phyloP scores from a whole-genome alignment of 2,888 invertebrate genomes.

The Spisula subtruncata region DNA sequence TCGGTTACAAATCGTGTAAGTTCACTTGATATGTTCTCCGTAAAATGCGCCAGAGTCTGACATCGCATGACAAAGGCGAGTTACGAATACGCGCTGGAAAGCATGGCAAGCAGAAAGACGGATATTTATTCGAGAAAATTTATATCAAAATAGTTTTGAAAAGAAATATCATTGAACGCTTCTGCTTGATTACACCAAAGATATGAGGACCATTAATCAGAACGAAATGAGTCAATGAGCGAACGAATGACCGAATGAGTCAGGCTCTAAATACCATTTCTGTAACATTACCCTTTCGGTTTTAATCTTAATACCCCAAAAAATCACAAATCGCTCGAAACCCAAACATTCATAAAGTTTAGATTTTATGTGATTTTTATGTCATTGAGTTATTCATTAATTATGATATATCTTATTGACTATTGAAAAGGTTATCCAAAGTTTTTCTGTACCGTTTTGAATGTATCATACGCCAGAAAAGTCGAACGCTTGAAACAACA shows the following conservation, averaged over 20 bases:
- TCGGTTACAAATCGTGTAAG: not conserved
- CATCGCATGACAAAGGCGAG: slow-evolving; percentile 43
- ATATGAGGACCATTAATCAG: slow-evolving; percentile 15
- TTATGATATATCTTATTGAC: slow-evolving; percentile 30
- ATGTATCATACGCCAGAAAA: not conserved
- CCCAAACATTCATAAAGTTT: not conserved
- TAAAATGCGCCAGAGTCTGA: slow-evolving; percentile 12
- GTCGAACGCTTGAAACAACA: slow-evolving; percentile 11
- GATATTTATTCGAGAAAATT: slow-evolving; percentile 34
- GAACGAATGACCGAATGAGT: slow-evolving; percentile 28
- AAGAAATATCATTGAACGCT: slow-evolving; percentile 31
- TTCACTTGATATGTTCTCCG: not conserved
- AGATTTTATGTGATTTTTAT: not conserved
- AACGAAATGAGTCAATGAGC: slow-evolving; percentile 30
- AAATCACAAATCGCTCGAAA: not conserved
- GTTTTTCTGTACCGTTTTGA: not conserved
- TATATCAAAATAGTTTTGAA: slow-evolving; percentile 24
- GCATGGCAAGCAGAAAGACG: not conserved
- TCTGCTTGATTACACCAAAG: slow-evolving; percentile 44
- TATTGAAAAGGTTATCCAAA: not conserved
- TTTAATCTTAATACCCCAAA: slow-evolving; percentile 17
- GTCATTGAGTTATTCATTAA: not conserved
- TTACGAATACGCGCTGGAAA: slow-evolving; percentile 22
- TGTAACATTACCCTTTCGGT: slow-evolving; percentile 6
- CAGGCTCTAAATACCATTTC: slow-evolving; percentile 14